Percentiles rank a stretch among this genome's conserved stretches.
Evolutionary conservation across 2,113 vertebrate genomes (phyloP).

Genomic region (Nanorana parkeri): DNA sequence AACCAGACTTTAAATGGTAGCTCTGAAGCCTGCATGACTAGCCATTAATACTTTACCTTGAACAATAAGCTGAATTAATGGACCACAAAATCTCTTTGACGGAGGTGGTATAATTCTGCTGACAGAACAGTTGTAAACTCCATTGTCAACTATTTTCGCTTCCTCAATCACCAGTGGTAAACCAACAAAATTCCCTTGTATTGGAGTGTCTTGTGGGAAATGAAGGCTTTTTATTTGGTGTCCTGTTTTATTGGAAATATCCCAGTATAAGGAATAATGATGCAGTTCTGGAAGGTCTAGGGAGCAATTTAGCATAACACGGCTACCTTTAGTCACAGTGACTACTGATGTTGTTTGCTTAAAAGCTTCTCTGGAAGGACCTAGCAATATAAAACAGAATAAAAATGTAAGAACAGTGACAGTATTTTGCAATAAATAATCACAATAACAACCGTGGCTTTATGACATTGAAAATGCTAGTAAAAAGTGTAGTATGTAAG

Average conservation of each 20-base stretch:
- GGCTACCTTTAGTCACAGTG: not conserved
- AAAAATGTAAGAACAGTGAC: too few relatives aligned
- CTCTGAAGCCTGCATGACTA: too few relatives aligned
- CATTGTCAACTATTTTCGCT: not conserved
- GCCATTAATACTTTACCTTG: not conserved
- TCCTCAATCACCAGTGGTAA: slow-evolving; percentile 1
- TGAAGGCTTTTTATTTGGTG: too few relatives aligned
- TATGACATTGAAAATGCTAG: too few relatives aligned
- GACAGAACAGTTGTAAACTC: slow-evolving; percentile 7
- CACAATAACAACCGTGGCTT: too few relatives aligned
- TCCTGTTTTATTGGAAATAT: not conserved
- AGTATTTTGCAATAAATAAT: too few relatives aligned
- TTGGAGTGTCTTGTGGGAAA: not conserved
- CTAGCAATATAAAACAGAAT: not conserved
- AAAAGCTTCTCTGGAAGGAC: not conserved
- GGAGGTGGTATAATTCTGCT: slow-evolving; percentile 1
- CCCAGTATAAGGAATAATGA: not conserved
- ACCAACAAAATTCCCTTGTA: not conserved
- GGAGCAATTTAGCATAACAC: slow-evolving; percentile 16
- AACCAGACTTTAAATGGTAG: too few relatives aligned
- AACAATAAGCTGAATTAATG: not conserved
- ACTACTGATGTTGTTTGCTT: not conserved
- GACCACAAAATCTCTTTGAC: not conserved
- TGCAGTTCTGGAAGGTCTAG: not conserved
- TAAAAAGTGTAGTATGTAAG: too few relatives aligned